Base-by-base conservation (phyloP, 1,140 invertebrate genomes). In the Zaprionus kolodkinae region DNA sequence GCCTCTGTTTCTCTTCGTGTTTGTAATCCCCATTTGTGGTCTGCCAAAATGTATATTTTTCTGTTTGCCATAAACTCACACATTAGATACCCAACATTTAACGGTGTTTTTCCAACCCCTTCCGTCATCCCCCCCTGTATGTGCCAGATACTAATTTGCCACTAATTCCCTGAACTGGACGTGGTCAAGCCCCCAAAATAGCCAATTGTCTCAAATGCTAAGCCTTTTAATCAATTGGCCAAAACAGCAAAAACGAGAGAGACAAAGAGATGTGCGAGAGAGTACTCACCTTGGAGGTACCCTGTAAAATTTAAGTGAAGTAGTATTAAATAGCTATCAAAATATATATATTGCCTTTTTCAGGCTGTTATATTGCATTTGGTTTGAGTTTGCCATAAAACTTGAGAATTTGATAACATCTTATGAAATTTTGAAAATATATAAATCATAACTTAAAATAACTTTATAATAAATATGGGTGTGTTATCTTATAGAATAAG, bases 191-290 rank as follows among this genome's bases (percentile, higher is more conserved):
- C 25, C 40, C 82, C 36, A 40, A 67, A 74, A 80, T 72, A 35
- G 68, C 72, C 81, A 84, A 89, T 85, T 88, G 84, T 89, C 85
- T 89, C 61, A 79, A 78, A 75, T 68, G 84, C 74, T 90, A 88
- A 88, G 81, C 86, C 85, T 79, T 88, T 88, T 89, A 90, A 88
- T 88, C 85, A 88, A 88, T 88, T 89, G 78, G 78, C 81, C 81
- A 89, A 66, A 66, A 69, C 71, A 76, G 78, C 81, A 78, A 88
- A 66, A 66, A 69, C 71, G 82, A 83, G 57, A 61, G 13, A 63
- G 33, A 43, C 27, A 15, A 25, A 11, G 1, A 15, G 25, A 27
- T 3, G 2, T 17, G 11, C 11, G 12, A 0, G 4, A n/a, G 9
- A 7, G 13, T 71, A 52, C 13, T 15, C 1, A 11, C 50, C 54